These are phyloP conservation scores for Brenthis hecate DNA, from an alignment of 2,888 invertebrate species.

Conservation along the genomic window DNA sequence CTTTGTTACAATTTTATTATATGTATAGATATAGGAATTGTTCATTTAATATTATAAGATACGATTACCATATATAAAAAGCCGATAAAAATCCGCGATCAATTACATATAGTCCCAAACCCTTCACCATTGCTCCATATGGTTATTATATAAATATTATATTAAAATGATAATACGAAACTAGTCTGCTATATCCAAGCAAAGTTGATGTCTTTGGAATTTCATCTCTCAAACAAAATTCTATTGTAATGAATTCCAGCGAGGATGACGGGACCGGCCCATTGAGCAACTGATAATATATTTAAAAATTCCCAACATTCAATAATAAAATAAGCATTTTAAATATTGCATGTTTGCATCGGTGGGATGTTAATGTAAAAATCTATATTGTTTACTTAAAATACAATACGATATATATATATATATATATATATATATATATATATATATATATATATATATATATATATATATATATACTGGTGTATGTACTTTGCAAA, in stretches of 20 bases:
- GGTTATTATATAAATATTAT: not conserved
- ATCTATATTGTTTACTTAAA: not conserved
- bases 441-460: no score
- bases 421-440: no score
- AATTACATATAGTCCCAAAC: no score
- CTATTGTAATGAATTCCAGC: conserved; percentile 63
- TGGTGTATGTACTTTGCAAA: no score
- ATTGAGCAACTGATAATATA: conserved; percentile 32
- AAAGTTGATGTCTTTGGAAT: conserved; percentile 55
- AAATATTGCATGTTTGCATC: conserved; percentile 1
- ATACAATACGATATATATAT: no score
- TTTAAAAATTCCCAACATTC: conserved; percentile 27
- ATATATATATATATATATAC: no score
- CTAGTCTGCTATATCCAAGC: conserved; percentile 3
- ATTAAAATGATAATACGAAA: conserved; percentile 22
- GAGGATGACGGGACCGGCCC: conserved; percentile 37
- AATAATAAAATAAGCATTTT: conserved; percentile 19
- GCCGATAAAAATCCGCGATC: no score
- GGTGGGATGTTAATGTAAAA: not conserved
- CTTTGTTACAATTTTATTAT: no score
- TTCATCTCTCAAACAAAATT: conserved; percentile 73
- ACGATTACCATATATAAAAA: no score
- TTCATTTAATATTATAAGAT: no score
- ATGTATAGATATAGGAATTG: no score
- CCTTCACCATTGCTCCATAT: no score